Conservation (phyloP, 2,888 invertebrate genomes). For the Itoplectis maculator region DNA sequence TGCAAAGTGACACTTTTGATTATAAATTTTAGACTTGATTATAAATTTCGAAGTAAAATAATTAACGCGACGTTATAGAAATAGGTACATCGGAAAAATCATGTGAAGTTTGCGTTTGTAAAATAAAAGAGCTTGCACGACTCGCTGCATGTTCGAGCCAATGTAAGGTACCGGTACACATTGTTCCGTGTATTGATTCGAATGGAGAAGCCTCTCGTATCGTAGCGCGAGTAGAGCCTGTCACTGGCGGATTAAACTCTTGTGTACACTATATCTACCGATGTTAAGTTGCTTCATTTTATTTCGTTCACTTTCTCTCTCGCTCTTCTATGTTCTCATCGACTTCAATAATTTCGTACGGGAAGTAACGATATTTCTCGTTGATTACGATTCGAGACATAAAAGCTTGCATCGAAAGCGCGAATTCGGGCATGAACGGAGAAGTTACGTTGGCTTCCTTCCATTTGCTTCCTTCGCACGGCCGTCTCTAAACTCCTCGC, state of each 20-base stretch:
- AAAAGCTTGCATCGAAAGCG: constrained; percentile 30
- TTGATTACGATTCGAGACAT: too few relatives aligned
- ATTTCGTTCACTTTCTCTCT: constrained; percentile 36
- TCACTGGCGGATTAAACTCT: constrained; percentile 78
- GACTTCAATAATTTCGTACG: neutral
- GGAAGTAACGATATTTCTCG: neutral
- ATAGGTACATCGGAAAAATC: neutral
- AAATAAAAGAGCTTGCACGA: constrained; percentile 27
- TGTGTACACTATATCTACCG: constrained; percentile 69
- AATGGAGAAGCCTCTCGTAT: constrained; percentile 80
- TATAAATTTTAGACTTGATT: neutral
- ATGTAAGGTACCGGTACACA: constrained; percentile 55
- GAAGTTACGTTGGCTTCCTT: constrained; percentile 33
- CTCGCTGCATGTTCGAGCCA: constrained; percentile 40
- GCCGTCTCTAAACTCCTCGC: neutral
- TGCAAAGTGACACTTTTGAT: too few relatives aligned
- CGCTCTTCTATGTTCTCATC: neutral
- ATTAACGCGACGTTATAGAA: neutral
- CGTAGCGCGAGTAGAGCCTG: constrained; percentile 60
- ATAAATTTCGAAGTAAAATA: neutral
- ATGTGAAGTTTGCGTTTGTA: constrained; percentile 2
- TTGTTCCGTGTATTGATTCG: constrained; percentile 69
- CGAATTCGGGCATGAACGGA: constrained; percentile 7
- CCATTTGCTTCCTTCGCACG: constrained; percentile 10
- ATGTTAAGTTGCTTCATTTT: constrained; percentile 68